These are phyloP conservation scores for Hafferia zeledoni DNA, from an alignment of 2,797 vertebrate genomes.

Conservation along the genomic window DNA sequence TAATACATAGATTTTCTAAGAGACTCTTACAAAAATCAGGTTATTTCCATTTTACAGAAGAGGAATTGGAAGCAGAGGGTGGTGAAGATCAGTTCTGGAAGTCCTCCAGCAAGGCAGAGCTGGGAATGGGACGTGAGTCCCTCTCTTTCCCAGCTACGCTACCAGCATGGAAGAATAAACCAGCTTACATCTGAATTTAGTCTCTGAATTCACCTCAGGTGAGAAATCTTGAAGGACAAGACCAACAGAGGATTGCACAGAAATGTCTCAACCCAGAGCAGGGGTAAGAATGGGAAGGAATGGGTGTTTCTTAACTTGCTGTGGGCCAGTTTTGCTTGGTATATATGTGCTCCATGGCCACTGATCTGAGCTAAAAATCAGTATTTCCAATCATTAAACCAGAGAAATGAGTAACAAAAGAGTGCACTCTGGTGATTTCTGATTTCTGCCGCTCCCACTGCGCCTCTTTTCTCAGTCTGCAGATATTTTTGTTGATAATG, in stretches of 20 bases:
- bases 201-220: neutral
- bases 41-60: neutral
- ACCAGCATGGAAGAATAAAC: neutral
- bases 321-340: neutral
- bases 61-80: neutral
- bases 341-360: rapidly evolving
- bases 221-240: neutral
- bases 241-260: neutral
- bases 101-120: neutral
- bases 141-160: neutral
- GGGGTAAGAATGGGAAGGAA: neutral
- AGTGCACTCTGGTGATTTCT: neutral
- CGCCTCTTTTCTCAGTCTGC: slow-evolving; percentile 10
- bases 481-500: slow-evolving; percentile 43
- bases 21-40: neutral
- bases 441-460: neutral
- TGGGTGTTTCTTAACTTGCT: neutral
- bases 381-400: neutral
- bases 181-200: neutral
- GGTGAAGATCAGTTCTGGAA: neutral
- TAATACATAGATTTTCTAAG: neutral
- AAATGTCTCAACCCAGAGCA: neutral
- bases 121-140: neutral
- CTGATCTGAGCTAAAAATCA: neutral
- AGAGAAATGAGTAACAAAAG: neutral